Base-by-base conservation (phyloP, 2,113 vertebrate genomes). In the Myiagra hebetior region DNA sequence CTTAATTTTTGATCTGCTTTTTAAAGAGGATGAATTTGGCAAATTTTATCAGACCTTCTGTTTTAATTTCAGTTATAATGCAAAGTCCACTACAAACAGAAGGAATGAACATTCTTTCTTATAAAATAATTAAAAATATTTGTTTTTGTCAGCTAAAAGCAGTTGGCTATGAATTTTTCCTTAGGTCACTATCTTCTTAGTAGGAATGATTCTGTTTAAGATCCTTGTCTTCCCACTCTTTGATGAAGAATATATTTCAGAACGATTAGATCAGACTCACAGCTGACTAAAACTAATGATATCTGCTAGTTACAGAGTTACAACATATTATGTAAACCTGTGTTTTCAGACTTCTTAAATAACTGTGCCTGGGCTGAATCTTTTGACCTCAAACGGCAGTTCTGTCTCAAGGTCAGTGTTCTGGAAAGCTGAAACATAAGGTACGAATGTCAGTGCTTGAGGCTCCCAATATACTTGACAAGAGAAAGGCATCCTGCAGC, bases 401-500 rank as follows among this genome's bases (percentile, higher is more conserved):
- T 92, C 39, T 93, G 37, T 77, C 37, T 92, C 56, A 78, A 76
- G 82, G 83, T 89, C 90, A 77, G 42, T 86, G 79, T 84, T 91
- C 78, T 93, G 90, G 85, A 93, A 96, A 94, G 60, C 68, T 92
- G 77, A 77, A 86, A 49, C 55, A 27, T 77, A 55, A 92, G 76
- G 64, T 84, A 74, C 31, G 79, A 86, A 91, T 74, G 72, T 92
- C 59, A 78, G 67, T 0, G 7, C 86, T 93, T 50, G 68, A 93
- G 92, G 83, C 50, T 80, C 39, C 42, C 63, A 55, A 26, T 44
- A 47, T 18, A 65, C 39, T 81, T 77, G 47, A 67, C 47, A 81
- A 55, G 72, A 81, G 47, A 92, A 92, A 91, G 56, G 30, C 60
- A 74, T 67, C 47, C 83, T 0, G 0, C n/a, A 70, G 79, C 59